Percentiles rank a stretch among this genome's conserved stretches.
Conservation (phyloP, 2,888 invertebrate species). For the Temnothorax rugatulus region DNA sequence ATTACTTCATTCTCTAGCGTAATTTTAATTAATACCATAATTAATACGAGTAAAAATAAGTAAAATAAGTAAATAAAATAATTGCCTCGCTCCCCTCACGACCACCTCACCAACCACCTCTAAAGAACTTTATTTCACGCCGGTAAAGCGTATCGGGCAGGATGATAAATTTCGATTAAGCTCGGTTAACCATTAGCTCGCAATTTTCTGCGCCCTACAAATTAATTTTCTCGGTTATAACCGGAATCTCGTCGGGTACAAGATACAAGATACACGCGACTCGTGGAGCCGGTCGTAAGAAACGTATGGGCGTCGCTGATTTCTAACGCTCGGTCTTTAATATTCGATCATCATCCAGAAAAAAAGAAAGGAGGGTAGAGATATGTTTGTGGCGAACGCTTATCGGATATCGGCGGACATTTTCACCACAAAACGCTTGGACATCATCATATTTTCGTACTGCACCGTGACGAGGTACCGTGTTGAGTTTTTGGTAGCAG, state of each 20-base stretch:
- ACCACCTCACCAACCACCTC: background rate
- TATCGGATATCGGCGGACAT: conserved; percentile 17
- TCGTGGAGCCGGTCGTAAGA: conserved; percentile 25
- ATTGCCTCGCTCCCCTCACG: background rate
- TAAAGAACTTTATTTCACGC: conserved; percentile 39
- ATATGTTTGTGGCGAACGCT: background rate
- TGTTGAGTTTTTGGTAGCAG: conserved; percentile 58
- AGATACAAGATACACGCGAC: conserved; percentile 47
- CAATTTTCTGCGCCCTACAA: conserved; percentile 39
- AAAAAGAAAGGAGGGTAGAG: background rate
- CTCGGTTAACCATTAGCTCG: conserved; percentile 35
- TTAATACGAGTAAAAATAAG: conserved; percentile 31
- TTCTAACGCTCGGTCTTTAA: conserved; percentile 36
- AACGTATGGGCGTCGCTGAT: conserved; percentile 29
- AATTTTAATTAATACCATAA: conserved; percentile 35
- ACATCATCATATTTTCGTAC: conserved; percentile 31
- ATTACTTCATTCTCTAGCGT: background rate
- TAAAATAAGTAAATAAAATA: conserved; percentile 9
- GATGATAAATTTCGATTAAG: conserved; percentile 48
- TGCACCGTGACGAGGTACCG: background rate
- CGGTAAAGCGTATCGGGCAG: conserved; percentile 25
- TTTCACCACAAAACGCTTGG: conserved; percentile 6
- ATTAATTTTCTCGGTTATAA: conserved; percentile 48
- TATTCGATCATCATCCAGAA: background rate
- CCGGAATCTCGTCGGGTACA: conserved; percentile 34